Base-by-base conservation (phyloP, 2,113 vertebrate species). In the Pangasianodon hypophthalmus region DNA sequence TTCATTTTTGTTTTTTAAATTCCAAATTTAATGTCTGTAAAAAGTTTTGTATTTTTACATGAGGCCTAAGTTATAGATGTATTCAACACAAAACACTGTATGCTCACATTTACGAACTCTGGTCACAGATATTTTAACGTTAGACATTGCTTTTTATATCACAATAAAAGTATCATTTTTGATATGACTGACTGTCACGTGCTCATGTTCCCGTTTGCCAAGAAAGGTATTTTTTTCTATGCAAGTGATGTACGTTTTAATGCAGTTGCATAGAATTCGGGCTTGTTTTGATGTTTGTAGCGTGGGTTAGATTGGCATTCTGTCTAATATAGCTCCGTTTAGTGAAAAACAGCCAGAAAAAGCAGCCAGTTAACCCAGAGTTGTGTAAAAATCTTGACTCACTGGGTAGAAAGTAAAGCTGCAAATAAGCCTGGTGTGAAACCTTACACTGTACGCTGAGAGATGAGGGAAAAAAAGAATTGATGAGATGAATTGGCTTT, bases 211-310 rank as follows among this genome's bases (percentile, higher is more conserved):
- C 44, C 7, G 6, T 85, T 85, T 32, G 84, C 60, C 44, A 32
- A 69, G 60, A 69, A 85, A 32, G 29, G 41, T 69, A 6, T 69
- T 67, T 84, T 81, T 60, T 79, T 95, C 95, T 96, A 96, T 96
- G 95, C 95, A 96, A 96, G 92, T 95, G 95, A 94, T 95, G 94
- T 96, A 95, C 92, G 90, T 94, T 94, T 94, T 94, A 93, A 94
- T 93, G 92, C 90, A 48, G 60, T 48, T n/a, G 52, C 9, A 18
- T 67, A 64, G 41, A 67, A 18, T 6, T 46, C 29, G 4, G 48
- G 3, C 46, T 29, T 60, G 82, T 85, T 58, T 56, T 19, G 21
- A 73, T 75, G 26, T 32, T 26, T 50, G 26, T 73, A 37, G 50
- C 18, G 16, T 75, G 50, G 69, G 18, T 21, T 83, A 54, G 48